Evolutionary conservation across 2,888 invertebrate genomes (phyloP).

Genomic region (Odontocolon sp.): DNA sequence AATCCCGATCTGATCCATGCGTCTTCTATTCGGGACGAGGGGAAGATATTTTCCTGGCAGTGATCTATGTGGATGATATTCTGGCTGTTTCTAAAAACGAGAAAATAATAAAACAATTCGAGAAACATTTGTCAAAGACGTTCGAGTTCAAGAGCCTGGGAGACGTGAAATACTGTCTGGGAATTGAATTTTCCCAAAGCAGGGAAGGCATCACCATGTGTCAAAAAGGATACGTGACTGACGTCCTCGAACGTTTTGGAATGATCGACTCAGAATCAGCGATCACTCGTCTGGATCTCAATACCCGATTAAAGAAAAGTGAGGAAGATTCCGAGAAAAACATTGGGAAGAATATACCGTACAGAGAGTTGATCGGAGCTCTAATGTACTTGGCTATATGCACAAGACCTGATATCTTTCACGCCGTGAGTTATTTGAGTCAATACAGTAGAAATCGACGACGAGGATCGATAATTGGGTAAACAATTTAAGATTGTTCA

Average conservation of each 20-base stretch:
- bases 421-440: conserved; percentile 51
- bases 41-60: conserved; percentile 47
- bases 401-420: conserved; percentile 54
- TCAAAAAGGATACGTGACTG: conserved; percentile 63
- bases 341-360: neutral
- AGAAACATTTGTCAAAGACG: conserved; percentile 1
- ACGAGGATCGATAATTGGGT: too few relatives aligned
- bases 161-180: conserved; percentile 56
- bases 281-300: conserved; percentile 48
- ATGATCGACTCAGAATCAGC: conserved; percentile 67
- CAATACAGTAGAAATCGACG: conserved; percentile 55
- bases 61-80: conserved; percentile 56
- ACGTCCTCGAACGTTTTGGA: conserved; percentile 63
- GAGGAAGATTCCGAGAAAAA: neutral
- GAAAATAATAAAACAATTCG: conserved; percentile 10
- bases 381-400: conserved; percentile 56
- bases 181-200: conserved; percentile 59
- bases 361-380: conserved; percentile 44
- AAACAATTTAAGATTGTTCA: too few relatives aligned
- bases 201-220: conserved; percentile 12
- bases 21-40: conserved; percentile 26
- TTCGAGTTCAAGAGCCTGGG: conserved; percentile 60
- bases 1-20: conserved; percentile 35
- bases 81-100: conserved; percentile 1
- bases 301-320: neutral